Base-by-base conservation (phyloP, 2,113 vertebrate genomes). In the Baryphthengus martii region DNA sequence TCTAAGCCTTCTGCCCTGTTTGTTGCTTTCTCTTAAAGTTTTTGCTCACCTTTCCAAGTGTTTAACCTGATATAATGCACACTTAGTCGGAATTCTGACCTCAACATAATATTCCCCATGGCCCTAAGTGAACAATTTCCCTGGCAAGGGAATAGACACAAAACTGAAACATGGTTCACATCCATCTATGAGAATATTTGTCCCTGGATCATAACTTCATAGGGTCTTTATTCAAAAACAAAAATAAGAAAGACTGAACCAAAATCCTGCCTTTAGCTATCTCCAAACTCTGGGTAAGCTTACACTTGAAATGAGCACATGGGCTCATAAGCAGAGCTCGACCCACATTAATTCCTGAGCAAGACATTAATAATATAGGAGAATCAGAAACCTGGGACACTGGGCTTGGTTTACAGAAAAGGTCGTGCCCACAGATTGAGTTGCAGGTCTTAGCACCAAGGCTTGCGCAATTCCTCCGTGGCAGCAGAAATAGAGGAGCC, bases 351-450 rank as follows among this genome's bases (percentile, higher is more conserved):
- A 96, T 91, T 85, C 62, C 74, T 61, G 39, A 86, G 44, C 67
- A 72, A 94, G 68, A 58, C 19, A 73, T 97, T 76, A 97, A 95
- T 96, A 96, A 96, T 97, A 63, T 28, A 97, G 50, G 59, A 89
- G 70, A 95, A 95, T 42, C 88, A 91, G 93, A 96, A 79, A 70
- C 89, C n/a, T 76, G 42, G 94, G 45, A 68, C 33, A 26, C 56
- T 78, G 3, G 0, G 73, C 77, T 96, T 89, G 62, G 65, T 88
- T 91, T 88, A 73, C 89, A 66, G 35, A 72, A 52, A 85, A 82
- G 84, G 66, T 68, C 33, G 1, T 9, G 40, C 58, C 87, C 33
- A 59, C 8, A 42, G 89, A 94, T 94, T 91, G 87, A 93, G 77
- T 96, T 96, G 85, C 94, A 85, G 40, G 23, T 56, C 37, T 55